Percentiles rank a stretch among this genome's conserved stretches.
These are phyloP conservation scores for cat (Felis catus) DNA, from an alignment of 2,113 vertebrate species.

Conservation along the genomic window DNA sequence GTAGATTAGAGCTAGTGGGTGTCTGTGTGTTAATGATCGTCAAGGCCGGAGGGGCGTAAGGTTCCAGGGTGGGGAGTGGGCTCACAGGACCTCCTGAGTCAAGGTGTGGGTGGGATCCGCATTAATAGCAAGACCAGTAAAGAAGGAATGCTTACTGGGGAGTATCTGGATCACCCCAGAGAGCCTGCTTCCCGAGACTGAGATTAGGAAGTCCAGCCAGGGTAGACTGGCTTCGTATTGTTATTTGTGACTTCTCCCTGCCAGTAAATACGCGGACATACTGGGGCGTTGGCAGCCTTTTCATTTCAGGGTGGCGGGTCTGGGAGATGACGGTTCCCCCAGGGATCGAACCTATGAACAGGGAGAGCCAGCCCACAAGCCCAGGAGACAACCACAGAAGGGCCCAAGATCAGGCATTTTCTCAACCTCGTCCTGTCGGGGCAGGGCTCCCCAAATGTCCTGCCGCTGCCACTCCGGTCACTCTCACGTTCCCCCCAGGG, in stretches of 20 bases:
- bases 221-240: neutral
- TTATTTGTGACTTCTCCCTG: neutral
- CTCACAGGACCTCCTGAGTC: neutral
- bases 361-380: neutral
- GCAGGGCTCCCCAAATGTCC: fast-evolving
- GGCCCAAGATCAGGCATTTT: neutral
- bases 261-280: neutral
- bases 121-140: neutral
- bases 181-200: neutral
- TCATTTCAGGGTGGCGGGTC: neutral
- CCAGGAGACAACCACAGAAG: neutral
- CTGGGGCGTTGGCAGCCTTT: neutral
- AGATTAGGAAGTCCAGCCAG: neutral
- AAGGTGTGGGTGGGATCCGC: too few species aligned
- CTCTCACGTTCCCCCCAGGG: neutral
- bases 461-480: neutral
- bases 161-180: neutral
- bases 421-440: neutral
- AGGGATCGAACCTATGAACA: neutral
- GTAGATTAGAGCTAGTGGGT: neutral
- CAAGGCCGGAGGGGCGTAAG: neutral
- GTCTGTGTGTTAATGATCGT: neutral
- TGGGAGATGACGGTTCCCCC: neutral
- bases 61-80: neutral
- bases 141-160: neutral